These are phyloP conservation scores for Erythrocebus patas DNA, from an alignment of 2,113 vertebrate genomes.

Conservation along the genomic window DNA sequence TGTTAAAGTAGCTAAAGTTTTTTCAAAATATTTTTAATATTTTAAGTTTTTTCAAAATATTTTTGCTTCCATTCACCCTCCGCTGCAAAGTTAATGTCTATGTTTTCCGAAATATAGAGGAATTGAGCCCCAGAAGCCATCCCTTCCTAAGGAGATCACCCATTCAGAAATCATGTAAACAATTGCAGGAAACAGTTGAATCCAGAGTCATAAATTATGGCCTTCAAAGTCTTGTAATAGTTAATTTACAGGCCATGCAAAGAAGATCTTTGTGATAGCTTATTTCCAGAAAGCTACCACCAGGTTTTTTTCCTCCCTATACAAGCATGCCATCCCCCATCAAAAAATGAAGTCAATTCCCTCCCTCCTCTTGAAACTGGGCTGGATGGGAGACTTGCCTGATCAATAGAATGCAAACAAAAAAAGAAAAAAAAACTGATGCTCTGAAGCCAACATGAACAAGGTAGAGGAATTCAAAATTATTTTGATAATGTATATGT, in stretches of 20 bases:
- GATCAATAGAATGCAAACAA: not conserved
- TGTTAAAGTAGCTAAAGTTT: not conserved
- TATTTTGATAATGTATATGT: not conserved
- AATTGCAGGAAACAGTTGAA: not conserved
- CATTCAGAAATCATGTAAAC: not conserved
- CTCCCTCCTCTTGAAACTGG: not conserved
- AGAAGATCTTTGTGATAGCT: not conserved
- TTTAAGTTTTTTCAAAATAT: not conserved
- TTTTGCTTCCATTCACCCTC: not conserved
- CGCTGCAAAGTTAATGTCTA: not conserved
- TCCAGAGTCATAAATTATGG: not conserved
- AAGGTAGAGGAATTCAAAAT: not conserved
- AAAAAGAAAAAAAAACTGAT: not conserved
- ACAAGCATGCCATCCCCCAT: not conserved
- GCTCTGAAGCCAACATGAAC: not conserved
- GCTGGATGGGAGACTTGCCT: not conserved
- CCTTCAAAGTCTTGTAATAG: not conserved
- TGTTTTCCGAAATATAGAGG: not conserved
- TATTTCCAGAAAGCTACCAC: not conserved
- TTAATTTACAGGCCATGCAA: not conserved
- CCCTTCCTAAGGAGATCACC: not conserved
- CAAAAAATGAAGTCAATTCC: not conserved
- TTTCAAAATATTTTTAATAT: conserved; percentile 15
- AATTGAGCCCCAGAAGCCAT: not conserved
- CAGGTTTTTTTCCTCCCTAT: not conserved